phyloP scores from a whole-genome alignment of 2,888 invertebrate species.

The Tortricodes alternella region DNA sequence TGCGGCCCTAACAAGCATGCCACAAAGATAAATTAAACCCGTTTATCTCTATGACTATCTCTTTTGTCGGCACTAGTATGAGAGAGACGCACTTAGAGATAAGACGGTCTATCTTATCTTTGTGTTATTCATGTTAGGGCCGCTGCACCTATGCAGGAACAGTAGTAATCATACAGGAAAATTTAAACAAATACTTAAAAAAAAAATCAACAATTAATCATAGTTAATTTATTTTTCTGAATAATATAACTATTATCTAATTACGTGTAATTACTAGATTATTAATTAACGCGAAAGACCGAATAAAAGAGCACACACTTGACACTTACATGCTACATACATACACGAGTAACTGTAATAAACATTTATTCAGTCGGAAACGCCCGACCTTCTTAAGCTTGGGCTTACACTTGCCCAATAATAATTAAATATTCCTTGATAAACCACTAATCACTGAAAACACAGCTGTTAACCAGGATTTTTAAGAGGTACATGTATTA shows the following conservation, averaged over 20 bases:
- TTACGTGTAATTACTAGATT: conserved; percentile 16
- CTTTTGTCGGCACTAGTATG: no score
- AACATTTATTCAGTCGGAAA: conserved; percentile 8
- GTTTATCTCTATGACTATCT: no score
- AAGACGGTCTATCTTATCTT: no score
- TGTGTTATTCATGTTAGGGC: no score
- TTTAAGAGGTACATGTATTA: neutral
- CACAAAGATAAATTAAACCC: no score
- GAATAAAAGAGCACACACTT: conserved; percentile 18
- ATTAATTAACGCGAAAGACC: conserved; percentile 17
- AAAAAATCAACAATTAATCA: conserved; percentile 8
- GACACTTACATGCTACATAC: conserved; percentile 13
- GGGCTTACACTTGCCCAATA: conserved; percentile 8
- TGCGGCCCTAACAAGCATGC: no score
- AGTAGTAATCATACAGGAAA: no score
- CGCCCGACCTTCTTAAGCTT: conserved; percentile 3
- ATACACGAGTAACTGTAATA: conserved; percentile 8
- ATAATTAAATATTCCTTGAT: conserved; percentile 1
- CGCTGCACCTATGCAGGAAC: no score
- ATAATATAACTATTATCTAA: conserved; percentile 23
- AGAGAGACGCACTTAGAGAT: no score
- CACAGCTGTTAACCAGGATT: neutral
- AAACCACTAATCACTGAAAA: neutral
- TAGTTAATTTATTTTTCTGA: conserved; percentile 25
- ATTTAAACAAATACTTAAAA: no score